Evolutionary conservation across 2,888 invertebrate species (phyloP).

Genomic region (Pollenia labialis): DNA sequence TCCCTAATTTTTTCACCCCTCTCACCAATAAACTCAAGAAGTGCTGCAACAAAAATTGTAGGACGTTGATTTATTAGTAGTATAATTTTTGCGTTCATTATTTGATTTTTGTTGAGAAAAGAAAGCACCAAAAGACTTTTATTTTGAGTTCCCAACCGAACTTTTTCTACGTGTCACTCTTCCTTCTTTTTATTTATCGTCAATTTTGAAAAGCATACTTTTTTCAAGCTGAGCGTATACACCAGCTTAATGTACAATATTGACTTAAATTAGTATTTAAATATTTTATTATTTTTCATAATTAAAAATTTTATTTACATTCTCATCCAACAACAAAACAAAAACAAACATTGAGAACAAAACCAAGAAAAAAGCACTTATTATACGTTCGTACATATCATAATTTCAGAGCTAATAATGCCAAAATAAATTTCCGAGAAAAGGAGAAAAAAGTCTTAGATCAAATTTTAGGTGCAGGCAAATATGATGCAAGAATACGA

Average conservation of each 20-base stretch:
- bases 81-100: too few relatives aligned
- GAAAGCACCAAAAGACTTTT: too few relatives aligned
- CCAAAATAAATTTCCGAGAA: slow-evolving; percentile 95
- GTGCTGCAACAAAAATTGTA: too few relatives aligned
- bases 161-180: too few relatives aligned
- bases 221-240: slow-evolving; percentile 25
- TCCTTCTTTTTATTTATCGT: too few relatives aligned
- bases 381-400: slow-evolving; percentile 83
- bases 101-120: too few relatives aligned
- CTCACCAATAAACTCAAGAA: too few relatives aligned
- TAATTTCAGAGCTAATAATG: slow-evolving; percentile 89
- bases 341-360: slow-evolving; percentile 25
- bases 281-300: slow-evolving; percentile 8
- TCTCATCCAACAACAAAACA: slow-evolving; percentile 36
- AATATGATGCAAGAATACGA: slow-evolving; percentile 96
- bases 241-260: neutral
- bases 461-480: slow-evolving; percentile 94
- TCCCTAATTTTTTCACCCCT: too few relatives aligned
- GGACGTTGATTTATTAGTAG: too few relatives aligned
- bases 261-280: neutral
- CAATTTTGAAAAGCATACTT: too few relatives aligned
- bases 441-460: slow-evolving; percentile 97
- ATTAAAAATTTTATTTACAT: slow-evolving; percentile 6
- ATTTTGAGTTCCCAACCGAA: too few relatives aligned
- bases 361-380: slow-evolving; percentile 64